Percentiles rank a stretch among this genome's conserved stretches.
Conservation (phyloP, 2,797 vertebrate species). For the Zenarchopterus dispar region DNA sequence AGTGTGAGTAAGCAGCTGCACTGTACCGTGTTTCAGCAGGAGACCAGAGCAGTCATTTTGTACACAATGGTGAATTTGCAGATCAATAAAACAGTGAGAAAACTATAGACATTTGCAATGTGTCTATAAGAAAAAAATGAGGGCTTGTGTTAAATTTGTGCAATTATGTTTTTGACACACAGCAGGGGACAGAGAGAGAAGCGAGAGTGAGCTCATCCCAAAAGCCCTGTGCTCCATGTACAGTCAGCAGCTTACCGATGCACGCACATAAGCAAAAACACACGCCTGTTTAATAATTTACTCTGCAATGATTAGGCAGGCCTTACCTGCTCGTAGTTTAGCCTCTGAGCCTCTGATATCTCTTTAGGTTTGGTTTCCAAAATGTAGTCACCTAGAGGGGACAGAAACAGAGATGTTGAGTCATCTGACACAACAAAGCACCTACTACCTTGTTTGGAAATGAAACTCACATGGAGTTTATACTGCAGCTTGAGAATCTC, state of each 20-base stretch:
- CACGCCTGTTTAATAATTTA: conserved; percentile 18
- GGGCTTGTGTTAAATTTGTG: conserved; percentile 20
- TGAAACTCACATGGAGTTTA: conserved; percentile 25
- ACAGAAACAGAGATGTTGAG: conserved; percentile 35
- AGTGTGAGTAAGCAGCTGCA: neutral
- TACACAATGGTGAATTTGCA: conserved; percentile 2
- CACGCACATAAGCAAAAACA: conserved; percentile 42
- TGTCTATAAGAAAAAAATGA: conserved; percentile 20
- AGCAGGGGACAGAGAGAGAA: neutral
- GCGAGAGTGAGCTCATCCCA: conserved; percentile 22
- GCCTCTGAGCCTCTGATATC: conserved; percentile 96
- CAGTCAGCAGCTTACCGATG: conserved; percentile 43
- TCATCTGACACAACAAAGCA: neutral
- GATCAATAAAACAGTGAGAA: neutral
- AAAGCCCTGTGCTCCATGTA: conserved; percentile 21
- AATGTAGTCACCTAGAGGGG: conserved; percentile 94
- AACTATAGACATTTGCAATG: conserved; percentile 21
- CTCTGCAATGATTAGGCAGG: conserved; percentile 7
- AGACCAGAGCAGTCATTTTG: conserved; percentile 7
- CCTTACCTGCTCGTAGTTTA: conserved; percentile 98
- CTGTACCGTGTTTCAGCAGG: neutral
- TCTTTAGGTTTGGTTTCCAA: conserved; percentile 98
- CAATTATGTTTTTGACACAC: conserved; percentile 6
- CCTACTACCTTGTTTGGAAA: neutral
- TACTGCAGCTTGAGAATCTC: neutral